Evolutionary conservation across 2,888 invertebrate genomes (phyloP), one percentile per base, ranked within the genome.

Genomic region (Agrotis clavis): DNA sequence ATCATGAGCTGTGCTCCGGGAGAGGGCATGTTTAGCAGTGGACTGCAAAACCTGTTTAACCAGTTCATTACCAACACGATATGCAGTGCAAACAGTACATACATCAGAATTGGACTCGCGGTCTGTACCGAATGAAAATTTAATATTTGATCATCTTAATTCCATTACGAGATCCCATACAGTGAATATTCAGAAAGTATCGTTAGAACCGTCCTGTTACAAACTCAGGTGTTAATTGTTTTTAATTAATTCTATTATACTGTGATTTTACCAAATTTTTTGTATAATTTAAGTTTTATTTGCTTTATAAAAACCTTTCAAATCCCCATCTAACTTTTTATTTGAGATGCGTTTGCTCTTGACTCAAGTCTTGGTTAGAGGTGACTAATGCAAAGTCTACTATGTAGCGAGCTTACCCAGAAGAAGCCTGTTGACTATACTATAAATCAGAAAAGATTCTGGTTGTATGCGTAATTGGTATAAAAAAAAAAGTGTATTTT

Each of bases 101-200:
- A 67, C 64, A 69, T 67, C 48, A 74, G 69, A 57, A 79, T 77
- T 56, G 64, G 64, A 66, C 65, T 68, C 51, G 77, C 70, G 82
- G 79, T 77, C 66, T 75, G 67, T 18, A 64, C 70, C 73, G 67
- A 87, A 87, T 86, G 86, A 86, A 85, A 88, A 81, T 83, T 86
- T 86, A 87, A 88, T 88, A 87, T 87, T 88, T 86, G 79, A 87
- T 84, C 81, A 82, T 79, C 68, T 74, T 83, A 85, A 83, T 83
- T 83, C 73, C 76, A 76, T 82, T 85, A 81, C 67, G 62, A 65
- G 62, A 74, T 61, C 64, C 68, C 70, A 53, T 67, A 60, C 48
- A 60, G 57, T 65, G 54, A 77, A 73, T 77, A 62, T 73, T 70
- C 51, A 66, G 50, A 30, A 11, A 16, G 61, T 69, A 71, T 69